Conservation (phyloP, 2,797 vertebrate genomes). For the Periparus ater region DNA sequence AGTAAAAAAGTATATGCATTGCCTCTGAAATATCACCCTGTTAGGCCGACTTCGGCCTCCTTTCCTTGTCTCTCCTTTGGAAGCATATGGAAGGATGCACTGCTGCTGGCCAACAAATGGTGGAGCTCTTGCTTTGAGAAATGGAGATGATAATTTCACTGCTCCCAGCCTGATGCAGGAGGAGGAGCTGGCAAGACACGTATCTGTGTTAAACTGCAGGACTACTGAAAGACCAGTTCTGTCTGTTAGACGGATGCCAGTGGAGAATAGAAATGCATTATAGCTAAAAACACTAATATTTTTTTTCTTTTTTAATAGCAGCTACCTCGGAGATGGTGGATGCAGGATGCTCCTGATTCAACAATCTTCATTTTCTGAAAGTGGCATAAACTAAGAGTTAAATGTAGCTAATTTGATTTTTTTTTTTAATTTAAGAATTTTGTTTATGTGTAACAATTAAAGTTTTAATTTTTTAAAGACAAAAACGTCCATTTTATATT, state of each 20-base stretch:
- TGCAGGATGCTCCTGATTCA: background rate
- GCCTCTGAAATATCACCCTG: accelerated
- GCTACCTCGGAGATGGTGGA: accelerated
- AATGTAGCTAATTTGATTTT: accelerated
- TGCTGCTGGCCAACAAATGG: conserved; percentile 58
- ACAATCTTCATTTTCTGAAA: background rate
- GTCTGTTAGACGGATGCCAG: background rate
- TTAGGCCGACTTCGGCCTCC: accelerated
- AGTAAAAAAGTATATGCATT: accelerated
- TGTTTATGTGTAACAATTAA: background rate
- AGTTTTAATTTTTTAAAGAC: background rate
- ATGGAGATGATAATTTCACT: background rate
- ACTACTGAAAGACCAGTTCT: background rate
- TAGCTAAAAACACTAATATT: background rate
- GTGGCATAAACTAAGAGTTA: background rate
- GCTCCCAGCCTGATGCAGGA: background rate
- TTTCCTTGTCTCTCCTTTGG: accelerated
- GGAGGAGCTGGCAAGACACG: background rate
- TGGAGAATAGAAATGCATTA: background rate
- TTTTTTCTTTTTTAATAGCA: background rate
- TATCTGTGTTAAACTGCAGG: background rate
- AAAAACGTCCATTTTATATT: background rate
- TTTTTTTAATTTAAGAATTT: background rate
- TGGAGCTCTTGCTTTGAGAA: conserved; percentile 73
- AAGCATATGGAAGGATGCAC: background rate